A percentile compares a stretch with the other conserved stretches of the same genome.
Evolutionary conservation across 2,797 vertebrate genomes (phyloP).

Genomic region (Falco columbarius): DNA sequence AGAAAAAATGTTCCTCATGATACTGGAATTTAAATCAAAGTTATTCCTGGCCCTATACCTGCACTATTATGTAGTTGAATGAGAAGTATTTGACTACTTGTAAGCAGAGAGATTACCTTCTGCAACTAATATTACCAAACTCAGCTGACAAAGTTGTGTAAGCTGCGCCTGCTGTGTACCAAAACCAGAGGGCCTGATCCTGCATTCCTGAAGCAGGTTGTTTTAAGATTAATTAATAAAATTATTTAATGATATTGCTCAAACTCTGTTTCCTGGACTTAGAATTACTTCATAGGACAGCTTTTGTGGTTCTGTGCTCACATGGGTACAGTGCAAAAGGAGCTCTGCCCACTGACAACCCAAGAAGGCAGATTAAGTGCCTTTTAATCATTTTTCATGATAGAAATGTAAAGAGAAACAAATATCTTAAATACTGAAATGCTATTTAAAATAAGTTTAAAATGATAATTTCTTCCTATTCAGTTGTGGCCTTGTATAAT

Average conservation of each 20-base stretch:
- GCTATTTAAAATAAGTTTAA: not conserved
- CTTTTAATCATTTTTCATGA: not conserved
- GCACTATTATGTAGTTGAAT: not conserved
- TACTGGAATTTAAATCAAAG: not conserved
- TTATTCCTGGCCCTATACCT: not conserved
- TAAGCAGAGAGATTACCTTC: not conserved
- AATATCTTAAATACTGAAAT: not conserved
- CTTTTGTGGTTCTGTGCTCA: not conserved
- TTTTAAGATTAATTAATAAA: not conserved
- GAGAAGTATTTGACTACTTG: not conserved
- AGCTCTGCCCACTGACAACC: not conserved
- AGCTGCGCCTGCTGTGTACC: not conserved
- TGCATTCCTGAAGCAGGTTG: not conserved
- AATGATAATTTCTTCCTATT: not conserved
- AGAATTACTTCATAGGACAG: not conserved
- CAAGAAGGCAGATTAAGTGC: not conserved
- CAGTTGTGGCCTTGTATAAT: not conserved
- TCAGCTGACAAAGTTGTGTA: not conserved
- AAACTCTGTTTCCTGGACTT: not conserved
- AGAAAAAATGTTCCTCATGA: not conserved
- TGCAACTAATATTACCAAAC: not conserved
- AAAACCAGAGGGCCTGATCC: not conserved
- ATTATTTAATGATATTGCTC: not conserved
- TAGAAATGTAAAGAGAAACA: not conserved
- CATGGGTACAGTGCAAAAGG: not conserved